Evolutionary conservation across 2,797 vertebrate genomes (phyloP).

Genomic region (Cyclura pinguis): DNA sequence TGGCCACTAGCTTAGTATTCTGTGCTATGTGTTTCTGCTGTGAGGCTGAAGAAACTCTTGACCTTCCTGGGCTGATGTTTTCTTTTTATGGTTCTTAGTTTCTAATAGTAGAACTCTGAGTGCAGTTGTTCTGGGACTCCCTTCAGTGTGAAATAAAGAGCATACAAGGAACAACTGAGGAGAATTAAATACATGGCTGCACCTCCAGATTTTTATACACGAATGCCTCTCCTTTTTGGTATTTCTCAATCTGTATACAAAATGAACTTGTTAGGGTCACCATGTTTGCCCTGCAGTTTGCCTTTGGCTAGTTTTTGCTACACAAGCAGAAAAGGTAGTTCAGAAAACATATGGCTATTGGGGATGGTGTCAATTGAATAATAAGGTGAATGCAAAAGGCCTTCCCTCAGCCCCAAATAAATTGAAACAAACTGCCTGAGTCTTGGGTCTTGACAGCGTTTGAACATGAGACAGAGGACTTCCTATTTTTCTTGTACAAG

Average conservation of each 20-base stretch:
- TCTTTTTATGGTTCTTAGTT: not conserved
- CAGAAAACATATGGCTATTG: constrained; percentile 4
- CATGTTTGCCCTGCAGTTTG: constrained; percentile 22
- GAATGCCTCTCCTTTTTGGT: not conserved
- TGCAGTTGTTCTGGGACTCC: not conserved
- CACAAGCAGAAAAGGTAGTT: constrained; percentile 17
- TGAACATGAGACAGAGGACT: not conserved
- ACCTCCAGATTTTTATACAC: not conserved
- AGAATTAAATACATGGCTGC: not conserved
- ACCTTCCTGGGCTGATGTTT: not conserved
- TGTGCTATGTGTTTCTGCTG: not conserved
- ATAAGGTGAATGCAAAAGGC: not conserved
- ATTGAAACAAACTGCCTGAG: not conserved
- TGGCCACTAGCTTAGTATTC: not conserved
- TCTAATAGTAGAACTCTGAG: not conserved
- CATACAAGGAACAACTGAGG: not conserved
- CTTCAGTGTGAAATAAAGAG: constrained; percentile 6
- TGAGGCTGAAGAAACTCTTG: not conserved
- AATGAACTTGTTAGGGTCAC: constrained; percentile 15
- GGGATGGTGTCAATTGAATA: not conserved
- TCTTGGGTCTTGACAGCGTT: not conserved
- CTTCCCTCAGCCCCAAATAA: not conserved
- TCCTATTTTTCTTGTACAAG: not conserved
- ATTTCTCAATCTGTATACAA: constrained; percentile 8
- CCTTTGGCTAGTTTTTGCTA: constrained; percentile 11